phyloP scores from a whole-genome alignment of 92 coral and sea anemone genomes.

The Epizoanthus ramosus region DNA sequence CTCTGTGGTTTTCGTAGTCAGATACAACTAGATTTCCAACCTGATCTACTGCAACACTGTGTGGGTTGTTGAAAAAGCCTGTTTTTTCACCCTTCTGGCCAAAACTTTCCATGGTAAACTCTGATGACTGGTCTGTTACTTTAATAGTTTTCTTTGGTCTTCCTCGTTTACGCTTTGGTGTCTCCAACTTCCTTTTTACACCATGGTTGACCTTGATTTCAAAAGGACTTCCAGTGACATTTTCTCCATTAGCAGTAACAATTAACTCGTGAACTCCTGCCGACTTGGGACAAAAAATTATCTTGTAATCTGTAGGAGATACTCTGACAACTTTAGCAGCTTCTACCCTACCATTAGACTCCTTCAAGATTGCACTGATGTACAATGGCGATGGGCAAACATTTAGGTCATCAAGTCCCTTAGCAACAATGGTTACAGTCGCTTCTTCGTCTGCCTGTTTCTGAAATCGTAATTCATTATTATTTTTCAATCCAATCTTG shows the following conservation, averaged over 20 bases:
- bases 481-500: background rate
- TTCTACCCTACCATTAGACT: background rate
- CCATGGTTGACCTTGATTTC: background rate
- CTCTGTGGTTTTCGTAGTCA: background rate
- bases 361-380: constrained; percentile 8
- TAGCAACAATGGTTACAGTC: background rate
- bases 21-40: constrained; percentile 3
- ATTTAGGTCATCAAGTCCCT: background rate
- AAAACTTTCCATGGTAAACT: background rate
- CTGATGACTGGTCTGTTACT: background rate
- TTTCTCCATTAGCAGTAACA: constrained; percentile 12
- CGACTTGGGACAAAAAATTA: background rate
- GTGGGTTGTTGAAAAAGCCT: constrained; percentile 8
- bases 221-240: constrained; percentile 10
- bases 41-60: background rate
- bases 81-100: constrained; percentile 13
- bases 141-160: background rate
- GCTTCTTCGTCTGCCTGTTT: background rate
- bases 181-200: background rate
- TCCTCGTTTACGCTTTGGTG: background rate
- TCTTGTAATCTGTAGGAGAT: constrained; percentile 2
- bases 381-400: background rate
- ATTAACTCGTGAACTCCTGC: constrained; percentile 8
- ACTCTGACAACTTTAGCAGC: constrained; percentile 11
- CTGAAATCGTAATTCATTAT: background rate